Evolutionary conservation across 30 jellyfish, hydroid and myxozoan species (phyloP).

Genomic region (Hydractinia symbiolongicarpus): DNA sequence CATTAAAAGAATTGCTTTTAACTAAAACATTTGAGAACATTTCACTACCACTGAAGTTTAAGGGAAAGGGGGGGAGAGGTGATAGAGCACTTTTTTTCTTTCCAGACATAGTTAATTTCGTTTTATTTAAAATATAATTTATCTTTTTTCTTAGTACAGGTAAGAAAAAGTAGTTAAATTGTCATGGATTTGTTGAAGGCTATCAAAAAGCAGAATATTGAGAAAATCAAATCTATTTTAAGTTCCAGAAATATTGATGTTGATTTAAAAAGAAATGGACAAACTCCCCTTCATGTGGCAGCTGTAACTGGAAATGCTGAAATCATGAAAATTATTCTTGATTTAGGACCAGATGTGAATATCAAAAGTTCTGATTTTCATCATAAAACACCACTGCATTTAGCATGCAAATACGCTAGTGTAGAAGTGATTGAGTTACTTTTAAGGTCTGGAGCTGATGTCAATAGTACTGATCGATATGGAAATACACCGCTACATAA

Average conservation of each 20-base stretch:
- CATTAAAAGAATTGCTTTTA: not conserved
- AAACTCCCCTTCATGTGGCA: conserved; percentile 74
- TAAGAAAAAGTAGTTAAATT: not conserved
- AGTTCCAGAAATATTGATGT: conserved; percentile 6
- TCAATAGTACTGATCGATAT: conserved; percentile 40
- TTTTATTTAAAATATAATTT: not conserved
- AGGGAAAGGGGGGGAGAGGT: not conserved
- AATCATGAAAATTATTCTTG: conserved; percentile 51
- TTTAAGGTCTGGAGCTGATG: conserved; percentile 58
- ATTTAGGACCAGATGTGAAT: conserved; percentile 67
- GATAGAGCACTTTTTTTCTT: not conserved
- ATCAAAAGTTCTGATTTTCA: conserved; percentile 51
- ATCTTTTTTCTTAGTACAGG: not conserved
- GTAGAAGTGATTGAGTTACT: conserved; percentile 55
- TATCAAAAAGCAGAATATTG: not conserved
- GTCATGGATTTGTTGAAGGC: conserved; percentile 8
- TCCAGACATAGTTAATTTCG: not conserved
- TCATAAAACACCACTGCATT: conserved; percentile 60
- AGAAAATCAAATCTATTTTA: conserved; percentile 1
- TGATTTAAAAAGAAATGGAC: conserved; percentile 50
- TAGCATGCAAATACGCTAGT: conserved; percentile 64
- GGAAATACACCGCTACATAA: conserved; percentile 67
- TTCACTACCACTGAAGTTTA: not conserved
- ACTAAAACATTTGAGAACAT: not conserved
- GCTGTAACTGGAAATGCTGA: conserved; percentile 76